These are phyloP conservation scores for Bactericera cockerelli DNA, from an alignment of 1,140 invertebrate genomes.

Conservation along the genomic window DNA sequence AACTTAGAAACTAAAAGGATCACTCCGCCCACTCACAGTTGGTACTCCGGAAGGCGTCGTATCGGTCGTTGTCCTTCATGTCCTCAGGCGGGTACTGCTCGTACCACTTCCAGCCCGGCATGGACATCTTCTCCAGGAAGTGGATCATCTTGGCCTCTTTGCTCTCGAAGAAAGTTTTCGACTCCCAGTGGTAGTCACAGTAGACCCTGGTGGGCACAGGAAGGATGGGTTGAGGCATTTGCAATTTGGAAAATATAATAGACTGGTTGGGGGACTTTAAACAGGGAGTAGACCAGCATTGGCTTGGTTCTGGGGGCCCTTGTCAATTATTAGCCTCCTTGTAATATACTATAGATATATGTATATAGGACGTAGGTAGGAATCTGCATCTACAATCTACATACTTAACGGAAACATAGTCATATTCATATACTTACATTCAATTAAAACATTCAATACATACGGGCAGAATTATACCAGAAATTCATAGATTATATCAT, in stretches of 20 bases:
- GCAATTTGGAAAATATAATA: not conserved
- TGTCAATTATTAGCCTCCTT: no score
- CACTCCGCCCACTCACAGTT: constrained; percentile 5
- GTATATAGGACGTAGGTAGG: not conserved
- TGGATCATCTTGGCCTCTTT: constrained; percentile 57
- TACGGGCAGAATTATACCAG: no score
- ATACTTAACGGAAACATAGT: no score
- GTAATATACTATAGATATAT: not conserved
- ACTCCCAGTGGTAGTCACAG: constrained; percentile 70
- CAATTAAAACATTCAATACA: no score
- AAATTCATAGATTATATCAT: no score
- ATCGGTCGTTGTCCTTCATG: not conserved
- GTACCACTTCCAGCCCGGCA: constrained; percentile 15
- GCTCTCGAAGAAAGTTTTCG: constrained; percentile 48
- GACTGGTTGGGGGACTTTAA: no score
- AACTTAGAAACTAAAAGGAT: no score
- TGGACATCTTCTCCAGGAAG: constrained; percentile 47
- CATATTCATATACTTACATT: no score
- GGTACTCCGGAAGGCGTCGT: constrained; percentile 9
- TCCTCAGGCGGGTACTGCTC: constrained; percentile 14
- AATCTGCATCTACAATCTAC: no score
- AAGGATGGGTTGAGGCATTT: no score
- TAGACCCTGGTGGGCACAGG: constrained; percentile 46
- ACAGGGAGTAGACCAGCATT: no score
- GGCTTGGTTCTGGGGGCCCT: no score